phyloP scores from a whole-genome alignment of 2,797 vertebrate species.

The Lindbergichthys nudifrons region DNA sequence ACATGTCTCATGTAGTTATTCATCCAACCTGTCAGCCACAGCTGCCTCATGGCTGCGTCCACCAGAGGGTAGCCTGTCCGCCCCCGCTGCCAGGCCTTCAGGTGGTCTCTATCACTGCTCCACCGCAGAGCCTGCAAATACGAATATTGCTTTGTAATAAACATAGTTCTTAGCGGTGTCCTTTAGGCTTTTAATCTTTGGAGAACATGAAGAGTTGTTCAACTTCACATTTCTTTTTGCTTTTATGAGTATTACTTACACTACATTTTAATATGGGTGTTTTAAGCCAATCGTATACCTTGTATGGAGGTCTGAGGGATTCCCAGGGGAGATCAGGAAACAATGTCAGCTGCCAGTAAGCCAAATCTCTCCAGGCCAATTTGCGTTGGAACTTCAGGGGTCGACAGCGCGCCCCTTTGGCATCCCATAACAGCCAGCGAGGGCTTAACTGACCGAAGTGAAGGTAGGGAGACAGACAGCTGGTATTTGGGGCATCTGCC shows the following conservation, averaged over 20 bases:
- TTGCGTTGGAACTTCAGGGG: constrained; percentile 83
- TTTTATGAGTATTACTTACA: not conserved
- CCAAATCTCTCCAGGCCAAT: constrained; percentile 83
- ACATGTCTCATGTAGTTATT: constrained; percentile 86
- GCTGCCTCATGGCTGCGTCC: constrained; percentile 85
- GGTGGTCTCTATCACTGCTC: constrained; percentile 71
- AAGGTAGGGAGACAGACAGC: constrained; percentile 83
- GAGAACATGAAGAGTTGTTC: not conserved
- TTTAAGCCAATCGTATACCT: constrained; percentile 53
- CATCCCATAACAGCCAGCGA: constrained; percentile 79
- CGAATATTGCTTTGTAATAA: not conserved
- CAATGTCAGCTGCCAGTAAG: constrained; percentile 82
- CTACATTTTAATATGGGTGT: not conserved
- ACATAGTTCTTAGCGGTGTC: not conserved
- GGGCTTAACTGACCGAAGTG: constrained; percentile 85
- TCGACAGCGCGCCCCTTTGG: constrained; percentile 75
- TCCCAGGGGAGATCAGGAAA: constrained; percentile 85
- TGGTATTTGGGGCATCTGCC: constrained; percentile 81
- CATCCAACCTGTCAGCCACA: constrained; percentile 85
- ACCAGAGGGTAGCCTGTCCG: constrained; percentile 81
- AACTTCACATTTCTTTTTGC: not conserved
- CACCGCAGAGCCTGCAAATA: constrained; percentile 74
- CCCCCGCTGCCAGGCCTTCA: constrained; percentile 82
- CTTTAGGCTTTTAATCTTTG: not conserved
- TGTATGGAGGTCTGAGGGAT: constrained; percentile 83